Conservation (phyloP, 2,797 vertebrate species). For the Iguana delicatissima region DNA sequence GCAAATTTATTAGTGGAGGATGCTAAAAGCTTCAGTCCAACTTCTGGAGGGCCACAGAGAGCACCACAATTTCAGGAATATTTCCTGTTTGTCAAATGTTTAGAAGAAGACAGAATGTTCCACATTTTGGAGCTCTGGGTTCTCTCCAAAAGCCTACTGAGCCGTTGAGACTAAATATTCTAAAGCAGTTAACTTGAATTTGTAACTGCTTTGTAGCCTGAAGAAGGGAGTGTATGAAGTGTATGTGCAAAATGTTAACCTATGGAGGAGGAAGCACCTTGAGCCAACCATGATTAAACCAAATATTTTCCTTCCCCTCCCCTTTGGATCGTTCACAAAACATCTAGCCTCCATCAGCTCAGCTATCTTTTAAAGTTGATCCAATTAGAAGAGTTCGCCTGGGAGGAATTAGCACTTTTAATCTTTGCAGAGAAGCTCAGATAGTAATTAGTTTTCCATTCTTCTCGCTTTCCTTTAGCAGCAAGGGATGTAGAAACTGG, state of each 20-base stretch:
- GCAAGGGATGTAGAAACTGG: not conserved
- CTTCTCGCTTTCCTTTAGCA: slow-evolving; percentile 45
- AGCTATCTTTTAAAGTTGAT: slow-evolving; percentile 59
- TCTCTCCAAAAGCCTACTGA: not conserved
- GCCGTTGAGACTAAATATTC: not conserved
- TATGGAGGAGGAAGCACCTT: not conserved
- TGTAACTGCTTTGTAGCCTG: not conserved
- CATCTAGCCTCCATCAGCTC: slow-evolving; percentile 48
- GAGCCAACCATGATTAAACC: slow-evolving; percentile 5
- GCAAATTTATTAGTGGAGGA: no score
- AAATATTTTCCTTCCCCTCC: not conserved
- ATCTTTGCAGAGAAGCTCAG: slow-evolving; percentile 30
- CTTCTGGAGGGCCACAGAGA: not conserved
- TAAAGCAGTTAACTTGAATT: not conserved
- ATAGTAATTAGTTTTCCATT: slow-evolving; percentile 35
- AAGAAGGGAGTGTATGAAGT: no score
- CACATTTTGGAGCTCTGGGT: not conserved
- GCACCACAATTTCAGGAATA: not conserved
- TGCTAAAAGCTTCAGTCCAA: no score
- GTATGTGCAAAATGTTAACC: not conserved
- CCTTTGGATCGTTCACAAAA: slow-evolving; percentile 39
- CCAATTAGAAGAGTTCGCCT: slow-evolving; percentile 54
- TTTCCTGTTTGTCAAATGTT: not conserved
- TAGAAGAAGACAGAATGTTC: not conserved
- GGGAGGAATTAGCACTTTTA: slow-evolving; percentile 47